These are phyloP conservation scores for Phrynocephalus vlangalii DNA, from an alignment of 2,797 vertebrate species.

Conservation along the genomic window DNA sequence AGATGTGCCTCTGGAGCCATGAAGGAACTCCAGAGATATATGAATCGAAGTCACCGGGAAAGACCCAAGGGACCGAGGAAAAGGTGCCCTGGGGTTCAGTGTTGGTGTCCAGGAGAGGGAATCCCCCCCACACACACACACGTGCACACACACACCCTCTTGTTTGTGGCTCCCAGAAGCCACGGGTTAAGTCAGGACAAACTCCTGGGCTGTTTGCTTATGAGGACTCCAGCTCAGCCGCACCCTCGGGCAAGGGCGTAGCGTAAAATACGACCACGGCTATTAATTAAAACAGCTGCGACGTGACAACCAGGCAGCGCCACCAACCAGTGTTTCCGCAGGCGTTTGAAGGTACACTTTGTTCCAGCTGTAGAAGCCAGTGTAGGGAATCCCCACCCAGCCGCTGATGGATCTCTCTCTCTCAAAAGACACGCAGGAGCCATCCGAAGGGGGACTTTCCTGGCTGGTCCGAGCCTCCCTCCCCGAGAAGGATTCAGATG, in stretches of 20 bases:
- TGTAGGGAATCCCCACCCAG: not conserved
- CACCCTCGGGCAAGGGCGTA: not conserved
- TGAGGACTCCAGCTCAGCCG: slow-evolving; percentile 36
- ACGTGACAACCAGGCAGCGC: not conserved
- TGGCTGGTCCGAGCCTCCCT: too few species aligned
- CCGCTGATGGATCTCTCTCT: not conserved
- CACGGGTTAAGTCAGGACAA: slow-evolving; percentile 23
- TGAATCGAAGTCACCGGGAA: too few species aligned
- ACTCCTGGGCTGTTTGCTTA: slow-evolving; percentile 26
- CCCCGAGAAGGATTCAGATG: too few species aligned
- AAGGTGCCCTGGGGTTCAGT: too few species aligned
- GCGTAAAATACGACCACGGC: not conserved
- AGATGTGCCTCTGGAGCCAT: too few species aligned
- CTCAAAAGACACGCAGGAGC: not conserved
- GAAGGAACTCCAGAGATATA: too few species aligned
- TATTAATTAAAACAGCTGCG: not conserved
- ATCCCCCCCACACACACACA: too few species aligned
- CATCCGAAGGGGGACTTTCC: too few species aligned
- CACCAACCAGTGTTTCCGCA: not conserved
- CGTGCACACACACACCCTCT: too few species aligned
- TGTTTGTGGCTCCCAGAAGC: not conserved
- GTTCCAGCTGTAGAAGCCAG: not conserved
- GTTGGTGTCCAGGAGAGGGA: too few species aligned
- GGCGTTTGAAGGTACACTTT: not conserved
- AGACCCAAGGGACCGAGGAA: too few species aligned